Base-by-base conservation (phyloP, 2,797 vertebrate genomes). In the Aotus griseimembra region DNA sequence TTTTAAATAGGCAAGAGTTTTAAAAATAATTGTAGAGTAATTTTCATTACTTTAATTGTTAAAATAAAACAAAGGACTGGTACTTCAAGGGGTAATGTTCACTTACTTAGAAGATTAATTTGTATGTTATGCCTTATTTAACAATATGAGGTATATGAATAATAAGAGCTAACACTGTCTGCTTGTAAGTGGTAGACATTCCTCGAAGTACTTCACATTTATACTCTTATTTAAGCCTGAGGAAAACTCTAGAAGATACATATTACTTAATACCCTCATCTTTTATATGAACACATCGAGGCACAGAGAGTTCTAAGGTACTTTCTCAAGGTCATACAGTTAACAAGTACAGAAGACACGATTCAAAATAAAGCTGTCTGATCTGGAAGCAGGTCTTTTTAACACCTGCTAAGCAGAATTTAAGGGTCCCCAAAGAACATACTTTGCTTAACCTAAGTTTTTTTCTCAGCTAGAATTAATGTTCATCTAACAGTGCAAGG, bases 41-140 rank as follows among this genome's bases (percentile, higher is more conserved):
- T 52, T 75, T 67, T 39, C 17, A 84, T 80, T 83, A 58, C 15
- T 91, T 5, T 82, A 73, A 82, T 85, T 72, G n/a, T 48, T 80
- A 75, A 81, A 89, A 58, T 36, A 15, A 94, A 96, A 39, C 41
- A 73, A 52, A 76, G n/a, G 7, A n/a, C n/a, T 83, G 33, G 26
- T 57, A 92, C 79, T 85, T 92, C 2, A 75, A 89, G 13, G 46
- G 15, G 15, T 55, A 52, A 82, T 20, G 11, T 52, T 93, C 8
- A 72, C 10, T 44, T 88, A 83, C 50, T 89, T 28, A 88, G 85
- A 93, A 93, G 94, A 79, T 94, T 52, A 85, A 84, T 93, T 48
- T 72, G 33, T 46, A 72, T 41, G 48, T 24, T 80, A 64, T 50
- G 20, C 4, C 10, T 84, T 83, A n/a, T 44, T 17, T 83, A 80